Evolutionary conservation across 2,113 vertebrate genomes (phyloP), one percentile per base, ranked within the genome.

Genomic region (Petrocephalus microphthalmus): DNA sequence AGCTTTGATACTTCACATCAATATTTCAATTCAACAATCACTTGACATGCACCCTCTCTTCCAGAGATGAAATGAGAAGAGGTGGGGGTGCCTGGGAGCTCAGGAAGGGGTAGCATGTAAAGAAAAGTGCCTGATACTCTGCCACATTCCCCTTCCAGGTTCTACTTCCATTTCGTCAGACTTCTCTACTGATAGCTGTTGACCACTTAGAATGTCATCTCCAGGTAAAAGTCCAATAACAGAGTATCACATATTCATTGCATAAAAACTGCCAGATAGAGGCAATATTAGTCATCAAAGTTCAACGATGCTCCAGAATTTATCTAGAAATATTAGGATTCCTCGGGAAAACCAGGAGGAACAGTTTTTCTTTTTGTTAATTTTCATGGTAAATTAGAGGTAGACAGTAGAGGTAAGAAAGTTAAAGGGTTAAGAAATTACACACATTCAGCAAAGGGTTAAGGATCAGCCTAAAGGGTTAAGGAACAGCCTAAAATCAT

Each of bases 1-100:
- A 89, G 94, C 95, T 96, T 96, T 96, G 95, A 96, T 96, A 96
- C 95, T 95, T 94, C 91, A 93, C 96, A 96, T 96, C 96, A 96
- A 96, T 96, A 96, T 95, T 96, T 96, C 94, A 96, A 95, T 95
- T 95, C 95, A 94, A 95, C 95, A 95, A 96, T 95, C 95, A 93
- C 94, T 95, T 95, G 96, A 96, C 95, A 96, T 94, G 94, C 93
- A 93, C 94, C 93, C 94, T 91, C 95, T 94, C 94, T 96, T 92
- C 93, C 94, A 89, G 90, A 95, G 95, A 94, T 93, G 93, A 19
- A 49, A 78, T 56, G 78, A 33, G 45, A 83, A n/a, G 10, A 53
- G 10, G 53, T 33, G 53, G 53, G 52, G 29, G 37, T 19, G 54
- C 5, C 90, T 90, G 86, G 89, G 89, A 90, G 6, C 29, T 25